phyloP scores from a whole-genome alignment of 2,113 vertebrate genomes.

The Eurystomus gularis region DNA sequence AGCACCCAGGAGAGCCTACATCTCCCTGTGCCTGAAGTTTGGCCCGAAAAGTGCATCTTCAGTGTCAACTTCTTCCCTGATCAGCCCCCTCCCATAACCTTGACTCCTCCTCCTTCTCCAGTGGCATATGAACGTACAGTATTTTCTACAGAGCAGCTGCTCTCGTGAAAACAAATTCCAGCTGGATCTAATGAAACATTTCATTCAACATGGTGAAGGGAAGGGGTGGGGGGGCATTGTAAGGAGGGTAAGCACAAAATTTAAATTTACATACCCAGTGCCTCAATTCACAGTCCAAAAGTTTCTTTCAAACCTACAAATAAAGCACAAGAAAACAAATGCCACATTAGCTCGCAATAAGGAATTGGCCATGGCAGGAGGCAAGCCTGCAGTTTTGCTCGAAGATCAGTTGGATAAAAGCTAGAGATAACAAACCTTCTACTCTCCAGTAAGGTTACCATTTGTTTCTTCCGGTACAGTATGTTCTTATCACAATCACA shows the following conservation, averaged over 20 bases:
- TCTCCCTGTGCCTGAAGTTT: not conserved
- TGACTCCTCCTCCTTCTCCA: not conserved
- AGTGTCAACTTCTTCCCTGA: not conserved
- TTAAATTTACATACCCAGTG: slow-evolving; percentile 74
- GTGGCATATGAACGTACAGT: not conserved
- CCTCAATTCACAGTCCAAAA: slow-evolving; percentile 78
- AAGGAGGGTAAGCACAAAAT: slow-evolving; percentile 31
- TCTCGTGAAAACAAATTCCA: not conserved
- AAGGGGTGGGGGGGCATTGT: not conserved
- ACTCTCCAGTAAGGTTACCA: slow-evolving; percentile 66
- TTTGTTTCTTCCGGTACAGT: slow-evolving; percentile 70
- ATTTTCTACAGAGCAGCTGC: slow-evolving; percentile 29
- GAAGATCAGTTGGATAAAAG: slow-evolving; percentile 63
- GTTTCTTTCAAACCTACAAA: slow-evolving; percentile 76
- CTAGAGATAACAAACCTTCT: slow-evolving; percentile 65
- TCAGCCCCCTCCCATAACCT: not conserved
- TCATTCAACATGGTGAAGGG: slow-evolving; percentile 8
- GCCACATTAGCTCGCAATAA: slow-evolving; percentile 48
- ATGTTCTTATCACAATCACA: slow-evolving; percentile 65
- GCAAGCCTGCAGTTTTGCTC: slow-evolving; percentile 39
- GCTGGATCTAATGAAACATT: slow-evolving; percentile 26
- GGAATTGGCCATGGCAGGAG: slow-evolving; percentile 36
- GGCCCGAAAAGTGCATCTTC: not conserved
- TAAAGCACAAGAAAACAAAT: slow-evolving; percentile 64
- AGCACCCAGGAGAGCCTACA: not conserved